Conservation (phyloP, 2,113 vertebrate genomes). For the Neogobius melanostomus region DNA sequence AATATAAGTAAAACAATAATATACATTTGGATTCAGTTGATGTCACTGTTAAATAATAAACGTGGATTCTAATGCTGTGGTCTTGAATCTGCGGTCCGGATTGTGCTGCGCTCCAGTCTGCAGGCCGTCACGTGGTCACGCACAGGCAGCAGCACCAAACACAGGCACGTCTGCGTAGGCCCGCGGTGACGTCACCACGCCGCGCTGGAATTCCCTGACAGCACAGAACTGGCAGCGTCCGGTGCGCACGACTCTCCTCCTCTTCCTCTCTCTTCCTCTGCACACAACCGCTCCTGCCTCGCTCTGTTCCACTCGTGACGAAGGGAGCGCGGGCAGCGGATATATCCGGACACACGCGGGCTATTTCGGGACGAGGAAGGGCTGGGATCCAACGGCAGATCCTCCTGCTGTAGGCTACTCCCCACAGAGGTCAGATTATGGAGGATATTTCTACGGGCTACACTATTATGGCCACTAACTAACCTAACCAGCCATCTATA, state of each 20-base stretch:
- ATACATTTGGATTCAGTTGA: no score
- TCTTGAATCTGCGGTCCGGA: no score
- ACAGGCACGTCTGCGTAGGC: constrained; percentile 14
- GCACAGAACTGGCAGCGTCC: constrained; percentile 52
- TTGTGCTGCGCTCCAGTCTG: no score
- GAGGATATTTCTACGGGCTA: no score
- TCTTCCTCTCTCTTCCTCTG: background rate
- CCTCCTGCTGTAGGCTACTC: constrained; percentile 1
- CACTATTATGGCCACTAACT: no score
- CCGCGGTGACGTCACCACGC: constrained; percentile 70
- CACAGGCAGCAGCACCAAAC: background rate
- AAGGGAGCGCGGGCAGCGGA: constrained; percentile 12
- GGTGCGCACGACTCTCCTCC: constrained; percentile 11
- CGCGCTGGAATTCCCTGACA: constrained; percentile 79
- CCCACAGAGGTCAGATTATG: background rate
- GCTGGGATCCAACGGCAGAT: background rate
- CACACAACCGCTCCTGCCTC: background rate
- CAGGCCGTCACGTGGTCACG: no score
- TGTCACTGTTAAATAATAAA: no score
- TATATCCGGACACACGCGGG: constrained; percentile 38
- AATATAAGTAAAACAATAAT: no score
- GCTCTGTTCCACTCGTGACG: constrained; percentile 54
- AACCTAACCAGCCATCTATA: no score
- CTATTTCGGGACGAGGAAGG: constrained; percentile 55
- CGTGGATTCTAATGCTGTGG: no score